Evolutionary conservation across 1,140 invertebrate genomes (phyloP).

Genomic region (Heliconius hermathena): DNA sequence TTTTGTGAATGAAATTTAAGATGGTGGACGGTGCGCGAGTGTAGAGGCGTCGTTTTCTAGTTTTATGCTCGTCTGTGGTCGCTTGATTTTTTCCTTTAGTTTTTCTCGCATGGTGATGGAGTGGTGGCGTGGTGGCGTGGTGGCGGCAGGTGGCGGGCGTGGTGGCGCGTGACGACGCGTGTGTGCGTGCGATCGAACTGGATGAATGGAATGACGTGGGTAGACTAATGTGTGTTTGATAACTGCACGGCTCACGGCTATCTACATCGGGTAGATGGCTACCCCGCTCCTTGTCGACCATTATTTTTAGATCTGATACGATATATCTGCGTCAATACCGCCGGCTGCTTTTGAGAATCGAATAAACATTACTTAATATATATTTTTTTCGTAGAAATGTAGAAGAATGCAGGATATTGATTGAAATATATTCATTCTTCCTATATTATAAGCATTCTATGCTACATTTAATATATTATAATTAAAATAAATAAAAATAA

Average conservation of each 20-base stretch:
- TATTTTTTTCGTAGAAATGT: background rate
- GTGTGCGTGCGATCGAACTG: slow-evolving; percentile 72
- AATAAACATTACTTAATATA: slow-evolving; percentile 4
- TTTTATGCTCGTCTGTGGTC: slow-evolving; percentile 49
- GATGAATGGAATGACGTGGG: slow-evolving; percentile 78
- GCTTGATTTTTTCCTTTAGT: slow-evolving; percentile 37
- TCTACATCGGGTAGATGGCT: slow-evolving; percentile 48
- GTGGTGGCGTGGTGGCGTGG: slow-evolving; percentile 33
- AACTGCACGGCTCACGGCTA: slow-evolving; percentile 55
- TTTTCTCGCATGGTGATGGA: slow-evolving; percentile 34
- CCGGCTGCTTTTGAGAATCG: slow-evolving; percentile 10
- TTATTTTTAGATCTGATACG: slow-evolving; percentile 70
- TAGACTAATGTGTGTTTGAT: slow-evolving; percentile 69
- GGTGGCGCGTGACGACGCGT: slow-evolving; percentile 44
- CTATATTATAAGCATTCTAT: background rate
- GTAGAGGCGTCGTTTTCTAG: slow-evolving; percentile 49
- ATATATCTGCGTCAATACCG: slow-evolving; percentile 46
- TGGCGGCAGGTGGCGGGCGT: slow-evolving; percentile 44
- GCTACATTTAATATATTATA: background rate
- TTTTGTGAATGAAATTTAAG: slow-evolving; percentile 80
- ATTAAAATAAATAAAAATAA: too few species aligned
- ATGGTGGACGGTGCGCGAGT: slow-evolving; percentile 72
- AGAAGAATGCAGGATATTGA: background rate
- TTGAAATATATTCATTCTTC: background rate
- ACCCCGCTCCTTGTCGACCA: slow-evolving; percentile 53